Evolutionary conservation across 2,888 invertebrate genomes (phyloP), one percentile per base, ranked within the genome.

Genomic region (Loripinus fragilis): DNA sequence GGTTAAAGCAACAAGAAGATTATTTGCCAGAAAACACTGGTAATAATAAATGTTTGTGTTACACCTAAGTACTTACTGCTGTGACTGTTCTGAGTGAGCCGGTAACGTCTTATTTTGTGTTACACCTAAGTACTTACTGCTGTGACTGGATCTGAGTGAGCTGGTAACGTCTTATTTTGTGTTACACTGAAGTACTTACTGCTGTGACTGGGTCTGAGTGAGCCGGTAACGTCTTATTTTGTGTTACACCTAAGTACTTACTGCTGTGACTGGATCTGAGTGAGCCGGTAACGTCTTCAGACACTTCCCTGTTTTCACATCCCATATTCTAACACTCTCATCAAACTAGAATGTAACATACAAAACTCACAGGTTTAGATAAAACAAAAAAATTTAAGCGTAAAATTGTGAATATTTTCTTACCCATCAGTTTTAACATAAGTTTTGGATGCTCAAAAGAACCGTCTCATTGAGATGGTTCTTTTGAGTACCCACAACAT

Each of bases 161-260:
- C 99, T 20, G 99, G 99, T 90, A 99, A 94, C 0, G 99, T 99
- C 94, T 99, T 99, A n/a, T n/a, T n/a, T n/a, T n/a, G n/a, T n/a
- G n/a, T n/a, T 55, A 45, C 50, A n/a, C 38, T 41, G 15, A 41
- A 41, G 41, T 2, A 85, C 93, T 90, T 85, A 95, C 99, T 10
- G 99, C 99, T 88, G 99, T 99, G 2, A 99, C 99, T 76, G 99
- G 99, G 95, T 99, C 99, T 2, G 99, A 99, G 94, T 99, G 99
- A 1, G 99, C 99, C 20, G 99, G 99, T 90, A 99, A 94, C 0
- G 99, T 99, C 94, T 99, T 99, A n/a, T n/a, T n/a, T n/a, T n/a
- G n/a, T n/a, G 12, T 38, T 60, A 50, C 41, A 23, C 38, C 20
- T 3, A 45, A 45, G 45, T 7, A 85, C 94, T 90, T 85, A 95